A percentile compares a stretch with the other conserved stretches of the same genome.
phyloP scores from a whole-genome alignment of 2,888 invertebrate genomes.

The Piscicola geometra region DNA sequence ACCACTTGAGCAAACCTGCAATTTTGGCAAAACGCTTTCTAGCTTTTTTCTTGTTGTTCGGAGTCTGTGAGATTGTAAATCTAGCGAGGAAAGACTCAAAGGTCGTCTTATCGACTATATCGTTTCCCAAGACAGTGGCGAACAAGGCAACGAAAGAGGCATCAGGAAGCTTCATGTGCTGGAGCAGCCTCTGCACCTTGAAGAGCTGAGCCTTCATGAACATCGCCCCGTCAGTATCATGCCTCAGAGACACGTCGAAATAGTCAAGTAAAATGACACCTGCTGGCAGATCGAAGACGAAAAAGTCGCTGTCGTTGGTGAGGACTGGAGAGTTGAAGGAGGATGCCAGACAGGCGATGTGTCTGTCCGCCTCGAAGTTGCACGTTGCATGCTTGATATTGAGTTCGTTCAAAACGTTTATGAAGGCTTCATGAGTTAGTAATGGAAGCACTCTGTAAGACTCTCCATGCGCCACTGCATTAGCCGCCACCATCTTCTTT shows the following conservation, averaged over 20 bases:
- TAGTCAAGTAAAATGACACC: slow-evolving; percentile 70
- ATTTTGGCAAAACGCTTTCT: too few species aligned
- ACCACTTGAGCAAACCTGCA: slow-evolving; percentile 69
- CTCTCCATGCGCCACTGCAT: slow-evolving; percentile 29
- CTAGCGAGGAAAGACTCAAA: slow-evolving; percentile 68
- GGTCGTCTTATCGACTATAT: slow-evolving; percentile 66
- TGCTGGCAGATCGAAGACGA: slow-evolving; percentile 70
- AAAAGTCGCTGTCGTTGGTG: slow-evolving; percentile 91
- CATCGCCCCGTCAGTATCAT: slow-evolving; percentile 29
- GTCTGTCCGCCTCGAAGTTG: slow-evolving; percentile 83
- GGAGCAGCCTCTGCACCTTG: slow-evolving; percentile 66
- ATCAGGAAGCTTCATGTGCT: slow-evolving; percentile 65
- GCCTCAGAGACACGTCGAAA: slow-evolving; percentile 45
- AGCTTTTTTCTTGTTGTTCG: background rate
- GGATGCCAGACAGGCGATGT: slow-evolving; percentile 76
- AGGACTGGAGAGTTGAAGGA: slow-evolving; percentile 76
- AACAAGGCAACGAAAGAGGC: slow-evolving; percentile 70
- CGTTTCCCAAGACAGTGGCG: slow-evolving; percentile 81
- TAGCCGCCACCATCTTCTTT: slow-evolving; percentile 47
- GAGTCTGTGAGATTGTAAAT: slow-evolving; percentile 33
- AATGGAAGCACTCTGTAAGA: slow-evolving; percentile 65
- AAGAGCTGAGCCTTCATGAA: slow-evolving; percentile 62
- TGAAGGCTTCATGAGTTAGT: slow-evolving; percentile 70
- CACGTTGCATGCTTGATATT: slow-evolving; percentile 68
- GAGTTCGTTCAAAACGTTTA: slow-evolving; percentile 66